These are phyloP conservation scores for Rhea americana DNA, from an alignment of 2,113 vertebrate genomes.

Conservation along the genomic window DNA sequence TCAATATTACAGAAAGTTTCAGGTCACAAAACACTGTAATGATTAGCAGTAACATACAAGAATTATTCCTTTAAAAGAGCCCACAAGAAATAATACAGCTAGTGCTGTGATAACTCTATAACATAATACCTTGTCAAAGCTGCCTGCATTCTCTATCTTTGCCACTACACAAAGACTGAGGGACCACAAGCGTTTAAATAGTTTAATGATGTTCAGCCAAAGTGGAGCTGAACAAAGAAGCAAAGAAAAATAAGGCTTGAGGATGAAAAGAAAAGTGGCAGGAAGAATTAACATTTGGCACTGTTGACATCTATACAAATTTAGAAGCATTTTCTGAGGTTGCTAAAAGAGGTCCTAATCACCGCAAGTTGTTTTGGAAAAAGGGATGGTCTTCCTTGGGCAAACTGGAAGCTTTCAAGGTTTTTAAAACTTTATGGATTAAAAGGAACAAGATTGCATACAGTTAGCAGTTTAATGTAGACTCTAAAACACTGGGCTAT, in stretches of 20 bases:
- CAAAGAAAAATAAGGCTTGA: background rate
- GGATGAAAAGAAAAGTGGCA: background rate
- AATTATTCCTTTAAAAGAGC: background rate
- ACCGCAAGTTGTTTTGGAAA: background rate
- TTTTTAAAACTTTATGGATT: background rate
- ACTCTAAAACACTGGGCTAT: background rate
- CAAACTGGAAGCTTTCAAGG: background rate
- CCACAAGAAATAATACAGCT: background rate
- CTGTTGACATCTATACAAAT: background rate
- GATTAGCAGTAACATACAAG: background rate
- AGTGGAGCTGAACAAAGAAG: background rate
- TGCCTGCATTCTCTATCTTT: background rate
- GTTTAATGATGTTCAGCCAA: background rate
- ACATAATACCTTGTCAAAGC: background rate
- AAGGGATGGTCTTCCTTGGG: background rate
- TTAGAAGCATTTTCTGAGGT: background rate
- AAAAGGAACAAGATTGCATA: background rate
- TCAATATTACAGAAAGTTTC: background rate
- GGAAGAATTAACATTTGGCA: background rate
- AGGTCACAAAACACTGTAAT: background rate
- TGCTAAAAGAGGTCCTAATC: background rate
- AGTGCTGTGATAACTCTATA: background rate
- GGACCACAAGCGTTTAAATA: background rate
- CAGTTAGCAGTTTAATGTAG: background rate
- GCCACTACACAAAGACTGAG: background rate